Conservation (phyloP, 2,113 vertebrate genomes). For the Microtus richardsoni region DNA sequence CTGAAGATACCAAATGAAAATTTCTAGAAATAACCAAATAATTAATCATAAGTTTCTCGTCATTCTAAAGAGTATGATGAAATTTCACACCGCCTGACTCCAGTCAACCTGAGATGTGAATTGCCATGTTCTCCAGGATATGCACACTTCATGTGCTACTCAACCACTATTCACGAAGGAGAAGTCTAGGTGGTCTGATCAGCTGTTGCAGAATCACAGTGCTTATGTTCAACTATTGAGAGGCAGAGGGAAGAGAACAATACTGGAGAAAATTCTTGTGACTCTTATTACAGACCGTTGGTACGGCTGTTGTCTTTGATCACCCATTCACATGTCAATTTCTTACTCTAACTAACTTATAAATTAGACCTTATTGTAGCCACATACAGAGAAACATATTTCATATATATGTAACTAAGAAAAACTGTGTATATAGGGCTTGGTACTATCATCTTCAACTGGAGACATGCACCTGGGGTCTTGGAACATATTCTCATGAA, state of each 20-base stretch:
- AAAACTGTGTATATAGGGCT: not conserved
- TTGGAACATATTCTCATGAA: not conserved
- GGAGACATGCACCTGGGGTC: not conserved
- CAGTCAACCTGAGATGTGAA: not conserved
- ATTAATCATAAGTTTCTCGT: not conserved
- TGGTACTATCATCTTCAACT: not conserved
- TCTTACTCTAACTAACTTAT: not conserved
- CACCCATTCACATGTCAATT: not conserved
- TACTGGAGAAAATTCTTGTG: not conserved
- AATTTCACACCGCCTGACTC: not conserved
- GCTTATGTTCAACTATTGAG: not conserved
- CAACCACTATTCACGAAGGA: not conserved
- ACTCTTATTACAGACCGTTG: not conserved
- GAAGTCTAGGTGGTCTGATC: too few species aligned
- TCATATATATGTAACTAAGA: not conserved
- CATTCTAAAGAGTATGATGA: not conserved
- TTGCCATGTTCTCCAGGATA: not conserved
- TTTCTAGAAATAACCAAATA: not conserved
- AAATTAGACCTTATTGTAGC: not conserved
- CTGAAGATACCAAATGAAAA: not conserved
- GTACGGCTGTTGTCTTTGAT: not conserved
- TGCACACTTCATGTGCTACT: too few species aligned
- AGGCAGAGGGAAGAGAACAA: not conserved
- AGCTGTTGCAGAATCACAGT: not conserved
- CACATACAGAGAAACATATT: not conserved